Base-by-base conservation (phyloP, 2,888 invertebrate genomes). In the Sepioteuthis lessoniana region DNA sequence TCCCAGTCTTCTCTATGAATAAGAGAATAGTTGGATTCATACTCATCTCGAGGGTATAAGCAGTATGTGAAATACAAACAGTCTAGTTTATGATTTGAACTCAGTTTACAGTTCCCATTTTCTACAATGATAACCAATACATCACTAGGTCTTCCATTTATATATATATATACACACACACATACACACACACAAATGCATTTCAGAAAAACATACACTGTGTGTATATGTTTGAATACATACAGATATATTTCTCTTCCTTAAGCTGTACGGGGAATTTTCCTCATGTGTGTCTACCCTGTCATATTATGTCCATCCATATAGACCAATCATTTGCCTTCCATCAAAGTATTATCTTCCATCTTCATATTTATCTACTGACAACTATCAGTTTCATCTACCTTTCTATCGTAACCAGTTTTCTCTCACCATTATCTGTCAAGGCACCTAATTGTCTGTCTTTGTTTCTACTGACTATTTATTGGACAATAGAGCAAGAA, bases 371-470 rank as follows among this genome's bases (percentile, higher is more conserved):
- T 76, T 76, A 76, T n/a, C 76, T 76, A 76, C 16, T 76, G 76
- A 76, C n/a, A n/a, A n/a, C 76, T 76, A 76, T 76, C 60, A 76
- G n/a, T 76, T 76, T 13, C 76, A n/a, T 76, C 76, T 76, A n/a
- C 76, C n/a, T 76, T 76, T 76, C 76, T 76, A n/a, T 76, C 16
- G 13, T n/a, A n/a, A 21, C n/a, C 76, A 31, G 31, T n/a, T 76
- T 76, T 76, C n/a, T 76, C n/a, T n/a, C 76, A 76, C 10, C 76
- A 76, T n/a, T 76, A 76, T 76, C 76, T 76, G n/a, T 76, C n/a
- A 10, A n/a, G n/a, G 76, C 76, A 76, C n/a, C 76, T 76, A 76
- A 76, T 16, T n/a, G 76, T 76, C 76, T 76, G n/a, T 76, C 76
- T n/a, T 76, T 76, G 55, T 76, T 76, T 76, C n/a, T n/a, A n/a